Evolutionary conservation across 1,140 invertebrate genomes (phyloP).

Genomic region (Pissodes strobi): DNA sequence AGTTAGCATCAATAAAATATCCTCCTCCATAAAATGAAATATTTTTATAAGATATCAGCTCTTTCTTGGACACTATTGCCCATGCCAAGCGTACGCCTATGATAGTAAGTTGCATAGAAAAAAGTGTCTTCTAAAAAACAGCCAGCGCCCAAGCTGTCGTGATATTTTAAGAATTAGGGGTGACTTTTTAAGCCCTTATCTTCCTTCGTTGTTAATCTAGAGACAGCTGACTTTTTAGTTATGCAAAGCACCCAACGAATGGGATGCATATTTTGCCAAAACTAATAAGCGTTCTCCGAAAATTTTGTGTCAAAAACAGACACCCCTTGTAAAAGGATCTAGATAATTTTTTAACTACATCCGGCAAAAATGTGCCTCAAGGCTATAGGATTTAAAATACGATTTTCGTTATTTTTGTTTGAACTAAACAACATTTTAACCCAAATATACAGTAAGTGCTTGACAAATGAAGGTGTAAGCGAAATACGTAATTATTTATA

Average conservation of each 20-base stretch:
- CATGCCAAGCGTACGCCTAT: no score
- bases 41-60: no score
- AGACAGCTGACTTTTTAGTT: slow-evolving; percentile 26
- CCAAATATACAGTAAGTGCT: no score
- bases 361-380: not conserved
- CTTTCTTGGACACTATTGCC: no score
- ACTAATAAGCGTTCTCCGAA: slow-evolving; percentile 18
- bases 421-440: no score
- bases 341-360: slow-evolving; percentile 4
- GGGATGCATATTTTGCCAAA: slow-evolving; percentile 15
- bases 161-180: slow-evolving; percentile 27
- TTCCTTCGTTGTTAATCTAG: slow-evolving; percentile 17
- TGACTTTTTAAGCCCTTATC: slow-evolving; percentile 26
- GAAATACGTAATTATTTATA: no score
- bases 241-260: slow-evolving; percentile 11
- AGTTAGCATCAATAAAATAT: no score
- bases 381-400: no score
- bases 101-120: no score
- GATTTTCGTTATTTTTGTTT: no score
- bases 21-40: no score
- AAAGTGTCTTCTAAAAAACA: slow-evolving; percentile 13
- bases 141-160: slow-evolving; percentile 18
- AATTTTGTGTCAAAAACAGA: slow-evolving; percentile 13
- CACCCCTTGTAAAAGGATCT: slow-evolving; percentile 12
- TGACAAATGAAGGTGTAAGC: no score